Evolutionary conservation across 2,797 vertebrate genomes (phyloP).

Genomic region (Cephalopachus bancanus): DNA sequence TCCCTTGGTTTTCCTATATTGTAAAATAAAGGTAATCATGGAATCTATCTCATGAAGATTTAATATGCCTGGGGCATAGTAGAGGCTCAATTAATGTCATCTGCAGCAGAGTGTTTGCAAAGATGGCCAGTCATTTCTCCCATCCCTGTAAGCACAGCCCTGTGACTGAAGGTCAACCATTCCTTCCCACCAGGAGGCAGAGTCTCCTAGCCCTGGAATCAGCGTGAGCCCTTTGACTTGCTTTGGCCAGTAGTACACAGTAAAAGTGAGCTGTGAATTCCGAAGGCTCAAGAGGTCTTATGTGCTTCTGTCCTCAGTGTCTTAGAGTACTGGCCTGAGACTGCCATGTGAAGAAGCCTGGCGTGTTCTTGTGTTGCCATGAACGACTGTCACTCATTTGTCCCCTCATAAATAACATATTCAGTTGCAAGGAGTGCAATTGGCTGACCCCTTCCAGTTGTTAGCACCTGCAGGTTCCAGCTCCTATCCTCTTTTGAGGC

Average conservation of each 20-base stretch:
- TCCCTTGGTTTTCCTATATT: background rate
- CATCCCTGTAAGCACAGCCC: background rate
- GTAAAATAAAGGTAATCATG: background rate
- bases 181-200: background rate
- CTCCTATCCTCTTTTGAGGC: background rate
- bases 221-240: background rate
- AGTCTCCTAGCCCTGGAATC: background rate
- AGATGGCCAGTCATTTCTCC: background rate
- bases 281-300: background rate
- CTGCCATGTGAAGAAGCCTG: background rate
- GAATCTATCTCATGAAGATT: background rate
- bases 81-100: background rate
- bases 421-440: background rate
- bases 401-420: background rate
- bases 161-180: background rate
- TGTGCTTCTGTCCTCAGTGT: background rate
- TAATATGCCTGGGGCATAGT: background rate
- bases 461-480: background rate
- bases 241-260: background rate
- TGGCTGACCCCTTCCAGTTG: background rate
- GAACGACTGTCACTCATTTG: background rate
- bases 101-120: background rate
- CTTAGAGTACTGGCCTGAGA: background rate
- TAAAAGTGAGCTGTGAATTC: background rate
- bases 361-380: background rate